Evolutionary conservation across 2,113 vertebrate species (phyloP), one percentile per base, ranked within the genome.

Genomic region (Danionella cerebrum): DNA sequence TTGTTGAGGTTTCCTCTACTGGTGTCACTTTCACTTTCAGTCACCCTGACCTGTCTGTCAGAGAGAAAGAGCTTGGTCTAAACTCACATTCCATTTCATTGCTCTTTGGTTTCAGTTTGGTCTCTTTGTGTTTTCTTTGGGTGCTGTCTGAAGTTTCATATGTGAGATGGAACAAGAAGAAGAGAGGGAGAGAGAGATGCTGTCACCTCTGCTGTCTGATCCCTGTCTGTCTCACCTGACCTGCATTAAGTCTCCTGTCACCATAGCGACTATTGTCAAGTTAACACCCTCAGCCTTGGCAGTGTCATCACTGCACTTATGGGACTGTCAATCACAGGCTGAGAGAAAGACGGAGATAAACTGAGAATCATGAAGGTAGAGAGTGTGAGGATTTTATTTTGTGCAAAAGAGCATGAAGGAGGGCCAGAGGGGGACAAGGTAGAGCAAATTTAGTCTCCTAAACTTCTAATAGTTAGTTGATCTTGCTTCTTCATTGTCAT

Each of bases 271-370:
- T 65, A 79, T 83, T 83, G 84, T 87, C 87, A 86, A 72, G 48
- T 82, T 84, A 85, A 86, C 84, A 81, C 84, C 76, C 74, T 74
- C 16, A 47, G 58, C 27, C 58, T 19, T 71, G 64, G 80, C 33
- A 62, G 84, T 86, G 86, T 88, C 84, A 84, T 82, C 78, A 77
- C 71, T 80, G 70, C 81, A 83, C 86, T 88, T 87, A 88, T 88
- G 82, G 82, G 82, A 74, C 83, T 84, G 84, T 87, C 86, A 87
- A 53, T 89, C 87, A 88, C 70, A 25, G 39, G 19, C 44, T 9
- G 74, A 44, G 79, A 81, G 71, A 69, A 63, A 24, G 58, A 69
- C 72, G 50, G 73, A 67, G 52, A 19, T 38, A 70, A 47, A 24
- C n/a, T 27, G 29, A 71, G 72, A 45, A 52, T 44, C 41, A 31